Percentiles rank a stretch among this genome's conserved stretches.
These are phyloP conservation scores for Colistium nudipinnis DNA, from an alignment of 2,113 vertebrate genomes.

Conservation along the genomic window DNA sequence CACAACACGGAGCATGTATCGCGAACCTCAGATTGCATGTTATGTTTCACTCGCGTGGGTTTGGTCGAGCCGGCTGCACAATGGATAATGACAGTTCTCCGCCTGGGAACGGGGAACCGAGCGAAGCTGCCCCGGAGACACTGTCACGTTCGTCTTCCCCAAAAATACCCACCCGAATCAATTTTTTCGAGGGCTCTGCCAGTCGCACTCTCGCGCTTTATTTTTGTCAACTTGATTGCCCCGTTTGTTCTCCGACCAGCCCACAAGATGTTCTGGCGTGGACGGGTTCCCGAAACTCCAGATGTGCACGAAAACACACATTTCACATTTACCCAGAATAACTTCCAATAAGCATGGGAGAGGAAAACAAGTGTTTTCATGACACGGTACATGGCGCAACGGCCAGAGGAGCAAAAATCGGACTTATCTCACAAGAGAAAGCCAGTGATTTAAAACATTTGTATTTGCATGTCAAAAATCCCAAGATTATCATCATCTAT, in stretches of 20 bases:
- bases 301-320: not conserved
- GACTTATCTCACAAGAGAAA: not conserved
- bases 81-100: slow-evolving; percentile 47
- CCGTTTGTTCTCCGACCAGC: not conserved
- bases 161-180: slow-evolving; percentile 6
- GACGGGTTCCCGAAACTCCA: not conserved
- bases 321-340: not conserved
- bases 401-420: not conserved
- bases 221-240: slow-evolving; percentile 13
- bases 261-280: not conserved
- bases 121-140: slow-evolving; percentile 14
- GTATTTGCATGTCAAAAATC: not conserved
- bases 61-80: slow-evolving; percentile 27
- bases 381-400: not conserved
- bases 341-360: not conserved
- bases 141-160: slow-evolving; percentile 6
- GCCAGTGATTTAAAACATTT: not conserved
- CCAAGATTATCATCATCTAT: not conserved
- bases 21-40: slow-evolving; percentile 41
- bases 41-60: slow-evolving; percentile 23
- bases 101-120: slow-evolving; percentile 15
- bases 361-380: not conserved
- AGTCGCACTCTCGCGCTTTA: not conserved
- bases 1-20: slow-evolving; percentile 16
- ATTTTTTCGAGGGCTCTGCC: not conserved